Conservation (phyloP, 2,888 invertebrate species). For the Auanema freiburgensis region DNA sequence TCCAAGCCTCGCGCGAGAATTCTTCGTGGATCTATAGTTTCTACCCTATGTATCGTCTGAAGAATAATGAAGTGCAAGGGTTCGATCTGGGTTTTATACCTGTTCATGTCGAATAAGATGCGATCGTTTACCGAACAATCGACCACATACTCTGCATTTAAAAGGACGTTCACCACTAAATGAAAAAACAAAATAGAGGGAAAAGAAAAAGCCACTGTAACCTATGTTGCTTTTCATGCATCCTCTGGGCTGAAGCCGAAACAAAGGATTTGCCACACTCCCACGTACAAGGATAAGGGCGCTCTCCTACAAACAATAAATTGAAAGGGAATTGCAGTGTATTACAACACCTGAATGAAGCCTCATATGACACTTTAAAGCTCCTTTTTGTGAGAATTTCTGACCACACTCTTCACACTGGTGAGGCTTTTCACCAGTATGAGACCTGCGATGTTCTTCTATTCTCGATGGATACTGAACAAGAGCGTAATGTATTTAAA, state of each 20-base stretch:
- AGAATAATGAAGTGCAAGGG: no score
- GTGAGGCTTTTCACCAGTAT: conserved; percentile 25
- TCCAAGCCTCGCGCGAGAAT: conserved; percentile 11
- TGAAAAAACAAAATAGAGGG: not conserved
- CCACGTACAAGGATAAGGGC: conserved; percentile 49
- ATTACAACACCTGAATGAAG: conserved; percentile 29
- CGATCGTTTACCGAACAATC: conserved; percentile 33
- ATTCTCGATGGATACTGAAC: conserved; percentile 36
- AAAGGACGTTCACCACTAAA: conserved; percentile 36
- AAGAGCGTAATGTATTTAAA: not conserved
- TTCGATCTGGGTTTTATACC: conserved; percentile 12
- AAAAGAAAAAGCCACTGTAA: not conserved
- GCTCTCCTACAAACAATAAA: conserved; percentile 32
- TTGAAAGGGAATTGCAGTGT: not conserved
- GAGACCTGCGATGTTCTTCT: conserved; percentile 33
- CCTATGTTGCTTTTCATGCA: conserved; percentile 48
- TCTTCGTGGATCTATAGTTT: conserved; percentile 2
- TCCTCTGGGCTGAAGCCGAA: conserved; percentile 44
- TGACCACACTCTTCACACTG: conserved; percentile 15
- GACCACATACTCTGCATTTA: conserved; percentile 32
- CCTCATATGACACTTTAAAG: conserved; percentile 33
- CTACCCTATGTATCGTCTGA: conserved; percentile 11
- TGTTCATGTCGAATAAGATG: conserved; percentile 40
- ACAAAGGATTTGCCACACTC: conserved; percentile 50
- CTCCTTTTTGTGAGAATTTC: conserved; percentile 38